Evolutionary conservation across 2,888 invertebrate genomes (phyloP), one percentile per base, ranked within the genome.

Genomic region (Deilephila elpenor): DNA sequence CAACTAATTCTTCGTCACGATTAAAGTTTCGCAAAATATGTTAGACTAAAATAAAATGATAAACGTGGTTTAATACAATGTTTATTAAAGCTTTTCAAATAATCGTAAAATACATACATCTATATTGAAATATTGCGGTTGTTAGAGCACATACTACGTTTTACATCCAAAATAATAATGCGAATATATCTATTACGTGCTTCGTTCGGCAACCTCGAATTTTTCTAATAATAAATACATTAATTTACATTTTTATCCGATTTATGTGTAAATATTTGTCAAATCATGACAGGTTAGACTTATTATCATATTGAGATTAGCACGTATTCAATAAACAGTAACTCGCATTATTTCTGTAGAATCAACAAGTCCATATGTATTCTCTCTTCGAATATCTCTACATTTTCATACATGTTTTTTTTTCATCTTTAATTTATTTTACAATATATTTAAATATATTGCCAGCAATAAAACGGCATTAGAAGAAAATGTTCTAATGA

Each of bases 321-420:
- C 53, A 56, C 34, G 70, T 74, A 67, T 74, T 73, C 62, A 62
- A 70, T 56, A 56, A 29, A 71, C 32, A 14, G 53, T 32, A 71
- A 20, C 32, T 59, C 20, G n/a, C 32, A 32, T 75, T 53, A 72
- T 56, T 25, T 20, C 17, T 53, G 34, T 34, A n/a, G 56, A n/a
- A 67, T 44, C 14, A 5, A 25, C 14, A 25, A 20, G 25, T 37
- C 8, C 14, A 19, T n/a, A 4, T n/a, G 19, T 19, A 8, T 67
- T 67, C n/a, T n/a, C 19, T 37, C n/a, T 37, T 62, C 37, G n/a
- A n/a, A 37, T 37, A 6, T 29, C 32, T 61, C 19, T 6, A 61
- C 32, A 61, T 61, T 34, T 61, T 59, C 3, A 59, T 20, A 8
- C 5, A 32, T 32, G 25, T 20, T 20, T 59, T 59, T 20, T n/a